These are phyloP conservation scores for Aplysina aerophoba DNA, from an alignment of 37 sponge, comb jelly and placozoan genomes.

Conservation along the genomic window DNA sequence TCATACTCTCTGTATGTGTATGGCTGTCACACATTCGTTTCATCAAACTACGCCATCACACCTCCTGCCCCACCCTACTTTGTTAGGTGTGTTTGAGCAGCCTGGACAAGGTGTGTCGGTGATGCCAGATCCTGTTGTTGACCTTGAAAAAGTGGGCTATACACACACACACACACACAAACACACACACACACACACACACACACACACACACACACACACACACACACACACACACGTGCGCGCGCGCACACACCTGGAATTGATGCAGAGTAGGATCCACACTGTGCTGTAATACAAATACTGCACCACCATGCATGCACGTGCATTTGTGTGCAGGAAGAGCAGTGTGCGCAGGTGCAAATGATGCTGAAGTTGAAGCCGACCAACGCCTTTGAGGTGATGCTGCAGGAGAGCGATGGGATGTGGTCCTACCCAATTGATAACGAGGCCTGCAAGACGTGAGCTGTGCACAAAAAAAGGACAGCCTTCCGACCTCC, in stretches of 20 bases:
- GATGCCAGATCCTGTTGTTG: too few species aligned
- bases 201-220: constrained; percentile 9
- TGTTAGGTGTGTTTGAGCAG: too few species aligned
- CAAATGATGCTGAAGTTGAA: constrained; percentile 43
- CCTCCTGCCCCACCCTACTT: too few species aligned
- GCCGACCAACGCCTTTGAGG: constrained; percentile 60
- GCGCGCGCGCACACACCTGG: not conserved
- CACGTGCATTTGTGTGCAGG: not conserved
- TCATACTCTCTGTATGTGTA: too few species aligned
- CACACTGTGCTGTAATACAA: not conserved
- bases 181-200: not conserved
- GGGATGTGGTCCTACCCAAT: constrained; percentile 68
- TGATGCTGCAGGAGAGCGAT: constrained; percentile 41
- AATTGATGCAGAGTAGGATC: not conserved
- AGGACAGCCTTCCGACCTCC: not conserved
- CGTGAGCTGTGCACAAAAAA: not conserved
- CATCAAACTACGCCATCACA: too few species aligned
- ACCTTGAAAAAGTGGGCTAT: too few species aligned
- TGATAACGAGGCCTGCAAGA: constrained; percentile 68
- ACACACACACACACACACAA: too few species aligned
- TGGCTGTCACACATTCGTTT: too few species aligned
- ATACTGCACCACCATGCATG: not conserved
- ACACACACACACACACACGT: not conserved
- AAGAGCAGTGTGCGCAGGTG: not conserved
- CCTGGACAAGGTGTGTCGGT: too few species aligned